Evolutionary conservation across 2,797 vertebrate genomes (phyloP).

Genomic region (Leptatherina wallacei): DNA sequence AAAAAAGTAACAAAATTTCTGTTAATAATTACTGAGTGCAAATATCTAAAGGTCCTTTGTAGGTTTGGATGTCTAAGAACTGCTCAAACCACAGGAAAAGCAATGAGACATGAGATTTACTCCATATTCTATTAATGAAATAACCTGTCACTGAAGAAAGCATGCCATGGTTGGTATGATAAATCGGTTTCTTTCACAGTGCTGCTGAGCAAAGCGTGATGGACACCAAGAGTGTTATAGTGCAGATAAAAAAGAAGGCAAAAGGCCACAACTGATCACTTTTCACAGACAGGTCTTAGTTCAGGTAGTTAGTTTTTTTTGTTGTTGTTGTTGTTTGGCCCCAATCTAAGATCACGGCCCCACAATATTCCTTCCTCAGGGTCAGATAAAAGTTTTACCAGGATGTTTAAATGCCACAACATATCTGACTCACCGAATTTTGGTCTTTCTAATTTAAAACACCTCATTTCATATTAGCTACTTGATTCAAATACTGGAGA

Average conservation of each 20-base stretch:
- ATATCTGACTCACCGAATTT: not conserved
- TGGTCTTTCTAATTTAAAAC: not conserved
- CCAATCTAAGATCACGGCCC: not conserved
- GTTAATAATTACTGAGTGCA: constrained; percentile 28
- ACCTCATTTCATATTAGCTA: not conserved
- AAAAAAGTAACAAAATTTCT: constrained; percentile 17
- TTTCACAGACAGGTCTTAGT: not conserved
- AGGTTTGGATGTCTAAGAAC: constrained; percentile 27
- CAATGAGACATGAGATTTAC: constrained; percentile 26
- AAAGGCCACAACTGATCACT: not conserved
- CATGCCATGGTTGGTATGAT: constrained; percentile 5
- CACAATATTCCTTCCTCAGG: not conserved
- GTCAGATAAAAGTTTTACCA: not conserved
- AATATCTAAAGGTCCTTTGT: constrained; percentile 17
- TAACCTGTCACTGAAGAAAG: constrained; percentile 9
- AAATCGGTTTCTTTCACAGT: constrained; percentile 25
- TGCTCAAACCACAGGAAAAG: constrained; percentile 26
- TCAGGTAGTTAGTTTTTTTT: not conserved
- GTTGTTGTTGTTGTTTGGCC: not conserved
- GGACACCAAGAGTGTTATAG: not conserved
- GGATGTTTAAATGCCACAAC: not conserved
- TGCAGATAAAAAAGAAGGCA: not conserved
- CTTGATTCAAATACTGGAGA: not conserved
- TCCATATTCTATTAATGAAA: constrained; percentile 15
- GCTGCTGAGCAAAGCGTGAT: constrained; percentile 5